Evolutionary conservation across 2,888 invertebrate species (phyloP), one percentile per base, ranked within the genome.

Genomic region (Venusia cambrica): DNA sequence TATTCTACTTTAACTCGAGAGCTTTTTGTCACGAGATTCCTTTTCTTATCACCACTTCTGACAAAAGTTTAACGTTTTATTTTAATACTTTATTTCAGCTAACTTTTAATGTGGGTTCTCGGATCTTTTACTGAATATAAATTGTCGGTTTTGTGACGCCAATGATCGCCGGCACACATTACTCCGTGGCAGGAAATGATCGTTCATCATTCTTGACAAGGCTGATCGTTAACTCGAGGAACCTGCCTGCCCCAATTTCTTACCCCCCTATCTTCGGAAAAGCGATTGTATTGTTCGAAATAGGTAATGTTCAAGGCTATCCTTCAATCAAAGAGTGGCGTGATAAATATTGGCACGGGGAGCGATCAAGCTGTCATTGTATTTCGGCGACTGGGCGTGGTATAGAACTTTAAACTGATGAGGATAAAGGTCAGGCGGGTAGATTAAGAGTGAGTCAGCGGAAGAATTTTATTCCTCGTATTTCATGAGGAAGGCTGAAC

Each of bases 1-100:
- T 45, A 42, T 39, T 38, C 32, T 48, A 45, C 45, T 48, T 57
- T 54, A n/a, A 51, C 48, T 54, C 48, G 42, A 55, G 52, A 40
- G 52, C 57, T 54, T 59, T 69, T 58, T 57, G 45, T 56, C 47
- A 54, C 35, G 36, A 53, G 58, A 57, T 54, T 57, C 45, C 42
- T 49, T 45, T 48, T 51, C 48, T 35, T 44, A 49, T 45, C 52
- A 38, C 38, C 54, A 48, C 62, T 62, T 38, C 37, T 51, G 17
- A 32, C 24, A 42, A 62, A 56, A 46, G 52, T 58, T 19, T 47
- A 31, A 38, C 52, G 39, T 52, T 55, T 55, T 59, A 56, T 57
- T 51, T 39, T 35, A 36, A 35, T 47, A 40, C 41, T 38, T 31
- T 33, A 34, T 33, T 45, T 50, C 10, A 21, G 27, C 2, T 11